Evolutionary conservation across 2,113 vertebrate genomes (phyloP).

Genomic region (Leptocoma aspasia): DNA sequence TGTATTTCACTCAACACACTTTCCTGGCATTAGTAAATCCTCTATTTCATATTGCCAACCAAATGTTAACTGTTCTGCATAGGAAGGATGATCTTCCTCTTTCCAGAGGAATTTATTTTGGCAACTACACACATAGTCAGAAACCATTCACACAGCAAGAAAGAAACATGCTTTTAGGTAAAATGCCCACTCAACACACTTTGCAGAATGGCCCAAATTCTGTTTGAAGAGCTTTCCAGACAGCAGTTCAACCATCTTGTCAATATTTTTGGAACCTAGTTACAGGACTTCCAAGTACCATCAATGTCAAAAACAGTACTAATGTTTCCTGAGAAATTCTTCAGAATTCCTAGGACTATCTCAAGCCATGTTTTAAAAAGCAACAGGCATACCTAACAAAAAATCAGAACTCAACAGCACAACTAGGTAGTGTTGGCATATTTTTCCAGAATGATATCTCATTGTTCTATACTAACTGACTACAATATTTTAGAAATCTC

Average conservation of each 20-base stretch:
- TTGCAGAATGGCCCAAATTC: constrained; percentile 1
- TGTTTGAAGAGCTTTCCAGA: constrained; percentile 23
- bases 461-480: neutral
- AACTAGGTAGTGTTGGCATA: neutral
- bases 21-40: neutral
- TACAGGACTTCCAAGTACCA: neutral
- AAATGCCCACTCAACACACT: constrained; percentile 4
- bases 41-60: constrained; percentile 19
- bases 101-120: constrained; percentile 52
- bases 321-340: neutral
- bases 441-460: neutral
- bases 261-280: constrained; percentile 16
- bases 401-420: neutral
- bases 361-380: neutral
- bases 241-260: neutral
- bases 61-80: constrained; percentile 44
- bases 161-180: constrained; percentile 6
- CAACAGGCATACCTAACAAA: neutral
- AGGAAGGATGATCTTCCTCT: neutral
- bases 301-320: constrained; percentile 11
- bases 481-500: neutral
- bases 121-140: neutral
- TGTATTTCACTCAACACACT: neutral
- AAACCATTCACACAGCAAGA: constrained; percentile 1
- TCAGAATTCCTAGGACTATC: neutral